Percentiles rank a stretch among this genome's conserved stretches.
These are phyloP conservation scores for Numenius arquata DNA, from an alignment of 2,113 vertebrate species.

Conservation along the genomic window DNA sequence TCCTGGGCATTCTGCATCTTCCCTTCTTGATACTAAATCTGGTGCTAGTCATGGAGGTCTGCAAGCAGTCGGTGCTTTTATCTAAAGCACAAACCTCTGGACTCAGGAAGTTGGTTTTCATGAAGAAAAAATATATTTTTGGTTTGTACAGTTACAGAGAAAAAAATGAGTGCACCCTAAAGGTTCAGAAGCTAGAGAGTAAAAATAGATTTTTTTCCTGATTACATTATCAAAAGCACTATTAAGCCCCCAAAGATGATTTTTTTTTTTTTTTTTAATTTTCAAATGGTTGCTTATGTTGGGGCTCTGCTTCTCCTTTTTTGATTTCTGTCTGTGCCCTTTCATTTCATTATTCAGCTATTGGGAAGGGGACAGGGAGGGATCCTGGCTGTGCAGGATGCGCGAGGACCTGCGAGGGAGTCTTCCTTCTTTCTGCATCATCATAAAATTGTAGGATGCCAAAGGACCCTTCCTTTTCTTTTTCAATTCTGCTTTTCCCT, in stretches of 20 bases:
- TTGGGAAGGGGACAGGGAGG: not conserved
- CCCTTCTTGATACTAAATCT: not conserved
- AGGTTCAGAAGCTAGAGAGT: not conserved
- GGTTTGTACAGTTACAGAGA: not conserved
- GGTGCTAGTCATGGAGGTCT: not conserved
- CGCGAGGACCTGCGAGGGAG: not conserved
- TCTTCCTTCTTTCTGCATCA: not conserved
- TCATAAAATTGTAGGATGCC: not conserved
- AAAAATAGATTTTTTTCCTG: not conserved
- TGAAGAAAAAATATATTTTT: not conserved
- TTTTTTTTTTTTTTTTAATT: not conserved
- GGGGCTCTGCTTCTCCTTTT: not conserved
- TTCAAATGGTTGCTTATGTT: not conserved
- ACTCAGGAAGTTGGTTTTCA: not conserved
- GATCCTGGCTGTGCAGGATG: not conserved
- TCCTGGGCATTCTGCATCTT: not conserved
- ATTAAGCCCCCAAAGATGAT: not conserved
- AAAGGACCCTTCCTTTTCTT: not conserved
- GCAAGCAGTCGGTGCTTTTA: not conserved
- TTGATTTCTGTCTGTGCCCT: not conserved
- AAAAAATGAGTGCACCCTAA: not conserved
- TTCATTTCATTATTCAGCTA: not conserved
- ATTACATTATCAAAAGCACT: not conserved
- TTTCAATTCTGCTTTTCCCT: not conserved
- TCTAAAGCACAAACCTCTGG: not conserved